Base-by-base conservation (phyloP, 1,140 invertebrate genomes). In the Drosophila albomicans region DNA sequence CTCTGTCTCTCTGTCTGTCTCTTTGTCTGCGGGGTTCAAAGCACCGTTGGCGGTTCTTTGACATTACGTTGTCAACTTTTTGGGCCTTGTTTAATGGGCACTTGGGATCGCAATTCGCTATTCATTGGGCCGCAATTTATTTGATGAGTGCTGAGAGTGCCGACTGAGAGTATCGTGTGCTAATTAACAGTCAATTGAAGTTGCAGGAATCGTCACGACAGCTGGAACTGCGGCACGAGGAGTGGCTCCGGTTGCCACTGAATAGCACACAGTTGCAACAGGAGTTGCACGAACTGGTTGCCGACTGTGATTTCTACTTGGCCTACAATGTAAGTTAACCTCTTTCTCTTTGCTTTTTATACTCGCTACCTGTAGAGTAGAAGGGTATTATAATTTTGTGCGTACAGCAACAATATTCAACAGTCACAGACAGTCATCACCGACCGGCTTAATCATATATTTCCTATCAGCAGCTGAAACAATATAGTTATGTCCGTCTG, bases 271-370 rank as follows among this genome's bases (percentile, higher is more conserved):
- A 30, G 20, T 35, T 30, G 54, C 16, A 25, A 25, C 20, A 28
- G 8, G 49, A 62, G 28, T n/a, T 45, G 25, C 76, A 65, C 16
- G 41, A 66, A 3, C 28, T 41, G n/a, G 10, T 8, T 8, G 16
- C 48, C 13, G 25, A 57, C 52, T 91, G 79, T 75, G 91, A 92
- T 76, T 91, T 91, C 73, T 91, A 91, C 57, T 71, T 92, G 69
- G 91, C 91, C 28, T 90, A 91, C 41, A 92, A 92, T 91, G 91
- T 92, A 62, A 92, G 91, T 91, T 43, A 38, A 32, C 16, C 20
- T 25, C 20, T 25, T 2, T 25, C 20, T 25, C 20, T 4, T 20
- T 3, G 2, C 20, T 20, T 20, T 20, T 20, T 25, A 25, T 25
- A 25, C 20, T 0, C 0, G 20, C 3, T 25, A 25, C 0, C 3